Conservation (phyloP, 2,797 vertebrate genomes). For the Pseudomugil tenellus region DNA sequence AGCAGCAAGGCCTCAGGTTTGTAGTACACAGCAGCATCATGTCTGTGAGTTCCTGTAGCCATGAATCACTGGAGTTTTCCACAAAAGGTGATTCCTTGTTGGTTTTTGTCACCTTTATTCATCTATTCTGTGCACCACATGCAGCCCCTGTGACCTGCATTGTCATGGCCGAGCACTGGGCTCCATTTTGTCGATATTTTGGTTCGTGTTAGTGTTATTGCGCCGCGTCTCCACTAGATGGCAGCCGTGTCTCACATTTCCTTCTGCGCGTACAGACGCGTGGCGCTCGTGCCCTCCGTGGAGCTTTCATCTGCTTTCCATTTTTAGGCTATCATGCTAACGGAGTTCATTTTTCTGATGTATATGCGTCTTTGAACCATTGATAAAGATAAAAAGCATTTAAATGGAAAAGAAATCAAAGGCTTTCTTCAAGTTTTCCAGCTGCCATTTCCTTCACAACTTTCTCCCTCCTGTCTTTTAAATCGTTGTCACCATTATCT, state of each 20-base stretch:
- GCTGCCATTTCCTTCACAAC: constrained; percentile 14
- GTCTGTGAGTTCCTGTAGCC: neutral
- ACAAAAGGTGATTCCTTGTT: rapidly evolving
- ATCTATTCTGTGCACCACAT: constrained; percentile 12
- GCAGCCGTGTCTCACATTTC: constrained; percentile 10
- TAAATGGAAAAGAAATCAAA: constrained; percentile 13
- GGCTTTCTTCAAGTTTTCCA: neutral
- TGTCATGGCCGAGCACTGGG: constrained; percentile 77
- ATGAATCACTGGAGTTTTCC: neutral
- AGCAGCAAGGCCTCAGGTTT: constrained; percentile 5
- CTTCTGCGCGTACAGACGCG: neutral
- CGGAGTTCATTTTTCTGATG: constrained; percentile 3
- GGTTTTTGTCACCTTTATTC: neutral
- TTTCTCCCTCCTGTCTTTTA: constrained; percentile 17
- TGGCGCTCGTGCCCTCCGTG: neutral
- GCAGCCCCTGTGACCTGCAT: constrained; percentile 66
- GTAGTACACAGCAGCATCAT: neutral
- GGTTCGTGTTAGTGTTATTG: constrained; percentile 2
- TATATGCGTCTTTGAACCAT: neutral
- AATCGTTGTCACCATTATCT: constrained; percentile 16
- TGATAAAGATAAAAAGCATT: neutral
- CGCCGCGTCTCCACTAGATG: constrained; percentile 54
- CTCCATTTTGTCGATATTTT: constrained; percentile 79
- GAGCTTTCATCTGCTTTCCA: constrained; percentile 14
- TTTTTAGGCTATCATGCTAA: constrained; percentile 19